A percentile compares a stretch with the other conserved stretches of the same genome.
Evolutionary conservation across 1,140 invertebrate species (phyloP).

Genomic region (Procambarus virginalis): DNA sequence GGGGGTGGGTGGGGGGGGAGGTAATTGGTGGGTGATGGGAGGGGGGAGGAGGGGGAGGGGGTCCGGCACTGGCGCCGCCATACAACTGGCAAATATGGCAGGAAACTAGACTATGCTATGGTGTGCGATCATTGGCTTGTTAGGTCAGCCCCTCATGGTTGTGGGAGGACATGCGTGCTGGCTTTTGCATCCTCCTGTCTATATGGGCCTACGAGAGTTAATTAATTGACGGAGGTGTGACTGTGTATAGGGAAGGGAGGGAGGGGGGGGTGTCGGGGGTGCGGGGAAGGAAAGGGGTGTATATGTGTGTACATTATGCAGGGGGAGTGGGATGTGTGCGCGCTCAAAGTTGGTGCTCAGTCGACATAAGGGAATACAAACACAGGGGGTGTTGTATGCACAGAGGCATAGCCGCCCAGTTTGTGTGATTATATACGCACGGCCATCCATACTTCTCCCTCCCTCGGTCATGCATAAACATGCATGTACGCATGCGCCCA

Average conservation of each 20-base stretch:
- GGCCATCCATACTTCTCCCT: too few relatives aligned
- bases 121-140: neutral
- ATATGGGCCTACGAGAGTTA: neutral
- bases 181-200: neutral
- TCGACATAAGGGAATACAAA: neutral
- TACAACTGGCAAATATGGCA: neutral
- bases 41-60: neutral
- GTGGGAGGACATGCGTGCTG: neutral
- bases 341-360: neutral
- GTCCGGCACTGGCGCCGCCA: neutral
- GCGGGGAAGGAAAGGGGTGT: neutral
- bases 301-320: constrained; percentile 8
- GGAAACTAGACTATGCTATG: neutral
- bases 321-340: neutral
- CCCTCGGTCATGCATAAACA: constrained; percentile 14
- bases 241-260: neutral
- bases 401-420: neutral
- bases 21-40: neutral
- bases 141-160: neutral
- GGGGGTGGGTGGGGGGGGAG: neutral
- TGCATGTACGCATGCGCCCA: constrained; percentile 18
- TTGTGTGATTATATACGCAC: constrained; percentile 11
- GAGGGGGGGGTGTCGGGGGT: neutral
- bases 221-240: neutral
- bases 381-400: neutral